Conservation (phyloP, 53 echinoderm and acorn worm species). For the Mesocentrotus franciscanus region DNA sequence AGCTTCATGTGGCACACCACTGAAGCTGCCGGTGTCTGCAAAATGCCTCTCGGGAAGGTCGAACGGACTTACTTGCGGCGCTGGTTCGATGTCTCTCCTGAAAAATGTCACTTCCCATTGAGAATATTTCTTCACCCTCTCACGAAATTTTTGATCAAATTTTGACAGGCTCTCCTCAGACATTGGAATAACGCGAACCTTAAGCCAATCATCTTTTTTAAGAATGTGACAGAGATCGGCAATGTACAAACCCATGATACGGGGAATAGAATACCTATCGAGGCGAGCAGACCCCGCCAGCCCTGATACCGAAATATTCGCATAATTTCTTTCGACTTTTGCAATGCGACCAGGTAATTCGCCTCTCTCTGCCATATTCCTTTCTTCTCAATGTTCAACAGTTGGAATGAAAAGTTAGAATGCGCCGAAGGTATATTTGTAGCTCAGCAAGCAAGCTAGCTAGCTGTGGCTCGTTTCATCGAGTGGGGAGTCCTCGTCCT, state of each 20-base stretch:
- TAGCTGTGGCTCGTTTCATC: neutral
- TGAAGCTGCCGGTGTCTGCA: neutral
- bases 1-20: neutral
- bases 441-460: neutral
- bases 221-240: neutral
- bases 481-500: neutral
- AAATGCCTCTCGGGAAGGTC: neutral
- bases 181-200: neutral
- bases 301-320: neutral
- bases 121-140: neutral
- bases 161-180: neutral
- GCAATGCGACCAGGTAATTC: neutral
- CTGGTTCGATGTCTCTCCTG: neutral
- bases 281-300: neutral
- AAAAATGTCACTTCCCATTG: constrained; percentile 11
- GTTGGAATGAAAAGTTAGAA: neutral
- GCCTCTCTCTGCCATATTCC: neutral
- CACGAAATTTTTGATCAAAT: neutral
- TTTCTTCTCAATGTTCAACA: neutral
- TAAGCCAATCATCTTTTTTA: neutral
- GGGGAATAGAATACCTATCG: neutral
- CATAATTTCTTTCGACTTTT: neutral
- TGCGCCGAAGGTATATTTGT: neutral
- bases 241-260: neutral
- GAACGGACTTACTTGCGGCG: neutral